phyloP scores from a whole-genome alignment of 2,113 vertebrate genomes.

The Tenrec ecaudatus region DNA sequence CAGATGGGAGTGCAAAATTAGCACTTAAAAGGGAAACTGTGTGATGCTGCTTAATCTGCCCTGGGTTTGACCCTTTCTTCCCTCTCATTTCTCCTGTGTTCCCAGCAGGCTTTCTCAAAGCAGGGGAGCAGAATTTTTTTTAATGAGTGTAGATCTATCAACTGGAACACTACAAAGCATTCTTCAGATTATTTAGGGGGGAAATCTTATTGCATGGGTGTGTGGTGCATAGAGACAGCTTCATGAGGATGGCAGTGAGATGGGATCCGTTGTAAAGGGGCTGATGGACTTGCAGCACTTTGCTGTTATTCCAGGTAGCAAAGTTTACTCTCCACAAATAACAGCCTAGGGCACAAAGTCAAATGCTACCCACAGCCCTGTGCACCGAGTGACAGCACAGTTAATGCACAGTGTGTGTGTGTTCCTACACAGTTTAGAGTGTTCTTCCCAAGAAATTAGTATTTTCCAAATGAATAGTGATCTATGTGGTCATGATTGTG shows the following conservation, averaged over 20 bases:
- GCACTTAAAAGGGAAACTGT: constrained; percentile 69
- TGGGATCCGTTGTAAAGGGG: no score
- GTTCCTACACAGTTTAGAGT: background rate
- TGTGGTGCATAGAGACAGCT: no score
- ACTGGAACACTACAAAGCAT: background rate
- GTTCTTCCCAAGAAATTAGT: constrained; percentile 19
- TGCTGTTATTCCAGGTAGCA: no score
- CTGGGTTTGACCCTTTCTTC: background rate
- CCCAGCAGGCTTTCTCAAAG: constrained; percentile 31
- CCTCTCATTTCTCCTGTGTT: background rate
- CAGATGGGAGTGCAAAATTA: constrained; percentile 63
- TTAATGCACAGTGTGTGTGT: background rate
- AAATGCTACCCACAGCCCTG: background rate
- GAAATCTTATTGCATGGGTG: background rate
- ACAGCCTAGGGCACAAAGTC: background rate
- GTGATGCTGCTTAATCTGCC: constrained; percentile 49
- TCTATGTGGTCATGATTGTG: background rate
- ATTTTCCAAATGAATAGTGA: background rate
- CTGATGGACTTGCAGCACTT: no score
- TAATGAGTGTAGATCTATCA: background rate
- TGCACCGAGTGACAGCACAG: background rate
- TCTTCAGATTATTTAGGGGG: background rate
- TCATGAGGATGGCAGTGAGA: no score
- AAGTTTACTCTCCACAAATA: background rate
- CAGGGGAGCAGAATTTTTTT: background rate